These are phyloP conservation scores for Archilochus colubris DNA, from an alignment of 2,113 vertebrate genomes.

Conservation along the genomic window DNA sequence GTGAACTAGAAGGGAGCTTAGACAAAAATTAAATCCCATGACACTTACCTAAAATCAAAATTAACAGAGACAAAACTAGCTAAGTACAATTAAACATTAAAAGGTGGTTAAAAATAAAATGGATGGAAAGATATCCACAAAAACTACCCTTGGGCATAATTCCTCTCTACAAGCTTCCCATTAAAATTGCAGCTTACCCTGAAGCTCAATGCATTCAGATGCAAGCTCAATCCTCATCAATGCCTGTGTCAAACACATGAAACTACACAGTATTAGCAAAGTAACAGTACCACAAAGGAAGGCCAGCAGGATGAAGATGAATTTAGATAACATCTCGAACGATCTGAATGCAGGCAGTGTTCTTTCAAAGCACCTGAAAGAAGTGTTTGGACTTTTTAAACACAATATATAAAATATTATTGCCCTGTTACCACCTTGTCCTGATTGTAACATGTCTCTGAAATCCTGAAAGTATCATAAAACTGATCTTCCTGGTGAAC, in stretches of 20 bases:
- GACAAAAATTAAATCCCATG: not conserved
- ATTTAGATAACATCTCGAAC: not conserved
- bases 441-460: not conserved
- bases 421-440: not conserved
- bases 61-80: not conserved
- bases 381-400: not conserved
- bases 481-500: not conserved
- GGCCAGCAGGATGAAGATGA: not conserved
- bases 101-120: not conserved
- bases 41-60: not conserved
- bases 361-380: not conserved
- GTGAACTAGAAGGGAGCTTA: not conserved
- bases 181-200: not conserved
- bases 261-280: not conserved
- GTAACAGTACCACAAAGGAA: not conserved
- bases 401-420: not conserved
- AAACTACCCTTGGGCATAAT: not conserved
- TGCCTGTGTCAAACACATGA: not conserved
- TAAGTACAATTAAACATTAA: not conserved
- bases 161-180: not conserved
- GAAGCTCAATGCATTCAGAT: not conserved
- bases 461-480: not conserved
- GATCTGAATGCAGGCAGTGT: not conserved
- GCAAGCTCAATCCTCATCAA: not conserved
- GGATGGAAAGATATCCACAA: not conserved